Conservation (phyloP, 2,797 vertebrate species). For the Enteromius trimaculatus region DNA sequence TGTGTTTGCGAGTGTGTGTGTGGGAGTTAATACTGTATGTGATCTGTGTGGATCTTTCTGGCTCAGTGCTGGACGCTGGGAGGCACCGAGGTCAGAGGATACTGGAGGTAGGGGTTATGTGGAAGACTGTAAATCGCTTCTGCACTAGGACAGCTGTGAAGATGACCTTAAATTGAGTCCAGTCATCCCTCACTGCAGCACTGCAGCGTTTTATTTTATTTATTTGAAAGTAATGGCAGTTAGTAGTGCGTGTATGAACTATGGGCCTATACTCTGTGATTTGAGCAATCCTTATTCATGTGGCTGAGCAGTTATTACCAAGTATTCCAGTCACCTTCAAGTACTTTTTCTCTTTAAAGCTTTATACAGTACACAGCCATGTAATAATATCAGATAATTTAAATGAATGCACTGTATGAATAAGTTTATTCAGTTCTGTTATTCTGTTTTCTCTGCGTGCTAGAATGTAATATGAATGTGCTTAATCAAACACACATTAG, state of each 20-base stretch:
- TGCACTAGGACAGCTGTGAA: neutral
- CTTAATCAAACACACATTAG: neutral
- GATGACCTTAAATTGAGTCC: slow-evolving; percentile 5
- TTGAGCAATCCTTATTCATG: neutral
- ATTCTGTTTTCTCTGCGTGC: neutral
- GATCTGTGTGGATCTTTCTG: slow-evolving; percentile 14
- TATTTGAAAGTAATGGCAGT: neutral
- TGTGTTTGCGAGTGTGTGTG: slow-evolving; percentile 39
- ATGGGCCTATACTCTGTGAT: neutral
- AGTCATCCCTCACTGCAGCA: neutral
- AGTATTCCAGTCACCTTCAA: neutral
- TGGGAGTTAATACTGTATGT: slow-evolving; percentile 25
- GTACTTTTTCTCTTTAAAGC: neutral
- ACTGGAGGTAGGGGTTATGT: slow-evolving; percentile 11
- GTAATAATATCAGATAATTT: neutral
- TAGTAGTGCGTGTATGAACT: neutral
- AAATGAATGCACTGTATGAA: neutral
- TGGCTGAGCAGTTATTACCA: neutral
- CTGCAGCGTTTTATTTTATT: neutral
- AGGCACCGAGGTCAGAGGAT: slow-evolving; percentile 27
- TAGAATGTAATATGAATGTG: neutral
- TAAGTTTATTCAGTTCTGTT: neutral
- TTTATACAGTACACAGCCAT: neutral
- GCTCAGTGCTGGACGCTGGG: neutral
- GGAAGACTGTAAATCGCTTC: slow-evolving; percentile 24